Evolutionary conservation across 2,797 vertebrate species (phyloP).

Genomic region (Leptoclinus maculatus): DNA sequence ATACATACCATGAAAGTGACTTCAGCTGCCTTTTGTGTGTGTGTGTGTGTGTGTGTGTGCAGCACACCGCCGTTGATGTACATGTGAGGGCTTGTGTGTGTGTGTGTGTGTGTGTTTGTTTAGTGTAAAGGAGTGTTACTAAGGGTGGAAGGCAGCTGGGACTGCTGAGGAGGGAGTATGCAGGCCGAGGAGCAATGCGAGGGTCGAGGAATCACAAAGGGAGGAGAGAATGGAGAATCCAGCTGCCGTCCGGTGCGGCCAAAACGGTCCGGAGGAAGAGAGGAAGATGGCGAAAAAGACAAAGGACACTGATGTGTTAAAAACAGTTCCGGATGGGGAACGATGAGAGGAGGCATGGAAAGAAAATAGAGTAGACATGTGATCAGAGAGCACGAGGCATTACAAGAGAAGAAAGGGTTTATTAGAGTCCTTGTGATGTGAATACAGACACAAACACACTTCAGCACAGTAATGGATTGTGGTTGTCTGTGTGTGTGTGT

Average conservation of each 20-base stretch:
- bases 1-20: slow-evolving; percentile 77
- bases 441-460: slow-evolving; percentile 28
- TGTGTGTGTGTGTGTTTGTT: slow-evolving; percentile 53
- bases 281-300: slow-evolving; percentile 15
- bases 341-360: background rate
- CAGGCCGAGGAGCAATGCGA: slow-evolving; percentile 21
- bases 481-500: slow-evolving; percentile 21
- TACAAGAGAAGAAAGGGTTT: slow-evolving; percentile 16
- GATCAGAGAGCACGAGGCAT: background rate
- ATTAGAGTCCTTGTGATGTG: slow-evolving; percentile 12
- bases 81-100: slow-evolving; percentile 49
- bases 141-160: slow-evolving; percentile 69
- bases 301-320: slow-evolving; percentile 20
- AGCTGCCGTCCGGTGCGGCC: slow-evolving; percentile 69
- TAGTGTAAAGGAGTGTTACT: slow-evolving; percentile 59
- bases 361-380: background rate
- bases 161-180: slow-evolving; percentile 51
- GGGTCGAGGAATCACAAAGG: slow-evolving; percentile 55
- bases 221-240: slow-evolving; percentile 69
- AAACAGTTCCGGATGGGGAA: slow-evolving; percentile 1
- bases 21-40: slow-evolving; percentile 53
- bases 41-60: background rate
- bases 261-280: slow-evolving; percentile 45
- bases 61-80: slow-evolving; percentile 8
- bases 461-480: slow-evolving; percentile 16